Evolutionary conservation across 2,113 vertebrate species (phyloP), one percentile per base, ranked within the genome.

Genomic region (Zootoca vivipara): DNA sequence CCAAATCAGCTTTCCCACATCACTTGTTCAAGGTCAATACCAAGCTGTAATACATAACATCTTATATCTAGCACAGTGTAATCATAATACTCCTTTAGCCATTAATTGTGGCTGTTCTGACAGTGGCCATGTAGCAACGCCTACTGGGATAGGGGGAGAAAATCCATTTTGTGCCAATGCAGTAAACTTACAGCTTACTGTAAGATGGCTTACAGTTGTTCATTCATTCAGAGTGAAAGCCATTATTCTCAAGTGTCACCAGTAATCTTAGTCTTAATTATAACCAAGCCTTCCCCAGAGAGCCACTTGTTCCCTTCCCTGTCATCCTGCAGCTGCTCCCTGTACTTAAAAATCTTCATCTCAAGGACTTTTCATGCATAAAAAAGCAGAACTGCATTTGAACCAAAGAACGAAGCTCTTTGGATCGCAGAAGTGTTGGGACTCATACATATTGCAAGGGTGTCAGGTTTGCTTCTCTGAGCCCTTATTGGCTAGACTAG

Each of bases 291-390:
- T 83, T 92, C 82, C 77, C 69, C 0, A 88, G 89, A 72, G 2
- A 6, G 20, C 83, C 12, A 42, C 82, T 92, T 82, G 72, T 74
- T 91, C 84, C 69, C 78, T 78, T 33, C 64, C 56, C 74, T 75
- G 72, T 88, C 70, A 88, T 56, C 67, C 78, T 87, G 80, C 85
- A 94, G 80, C 88, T 92, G 79, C 75, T 91, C 83, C 26, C 85
- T 85, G 38, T 84, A 72, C 2, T 5, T 85, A 0, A 2, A 92
- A 90, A 85, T 26, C 58, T 46, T 91, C 1, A 0, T 87, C 90
- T 70, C 81, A 87, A 74, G 85, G 88, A 89, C 64, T 46, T 46
- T 89, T 67, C 15, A 4, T 6, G 83, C 67, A 88, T n/a, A 15
- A 85, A 78, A 70, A 77, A 1, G 10, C 67, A 82, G 38, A 84